Conservation (phyloP, 2,113 vertebrate species). For the Gobius niger region DNA sequence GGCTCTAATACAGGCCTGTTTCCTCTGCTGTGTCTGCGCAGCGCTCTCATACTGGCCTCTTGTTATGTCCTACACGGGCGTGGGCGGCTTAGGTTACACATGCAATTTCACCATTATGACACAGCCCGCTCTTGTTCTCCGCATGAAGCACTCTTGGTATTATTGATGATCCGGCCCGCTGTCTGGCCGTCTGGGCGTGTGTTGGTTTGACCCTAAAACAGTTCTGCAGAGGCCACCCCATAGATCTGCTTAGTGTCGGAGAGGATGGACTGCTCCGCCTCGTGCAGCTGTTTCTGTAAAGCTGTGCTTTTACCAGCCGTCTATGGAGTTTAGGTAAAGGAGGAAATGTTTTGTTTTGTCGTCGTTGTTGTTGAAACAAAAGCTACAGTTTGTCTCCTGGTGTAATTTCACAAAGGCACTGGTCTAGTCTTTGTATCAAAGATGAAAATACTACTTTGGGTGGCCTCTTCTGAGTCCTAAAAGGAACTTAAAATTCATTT, state of each 20-base stretch:
- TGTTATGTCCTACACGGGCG: slow-evolving; percentile 44
- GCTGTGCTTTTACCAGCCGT: not conserved
- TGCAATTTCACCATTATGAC: slow-evolving; percentile 24
- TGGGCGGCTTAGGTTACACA: slow-evolving; percentile 41
- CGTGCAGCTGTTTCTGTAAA: slow-evolving; percentile 17
- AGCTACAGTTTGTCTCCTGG: too few relatives aligned
- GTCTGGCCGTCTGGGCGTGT: slow-evolving; percentile 28
- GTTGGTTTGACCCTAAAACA: slow-evolving; percentile 24
- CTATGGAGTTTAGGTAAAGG: not conserved
- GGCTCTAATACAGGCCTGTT: slow-evolving; percentile 52
- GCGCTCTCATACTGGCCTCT: slow-evolving; percentile 45
- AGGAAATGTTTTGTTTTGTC: not conserved
- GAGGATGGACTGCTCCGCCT: slow-evolving; percentile 5
- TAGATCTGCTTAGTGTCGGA: slow-evolving; percentile 11
- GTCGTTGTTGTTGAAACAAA: too few relatives aligned
- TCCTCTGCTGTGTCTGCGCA: slow-evolving; percentile 53
- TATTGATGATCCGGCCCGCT: slow-evolving; percentile 32
- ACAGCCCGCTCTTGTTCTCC: slow-evolving; percentile 26
- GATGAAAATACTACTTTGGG: too few relatives aligned
- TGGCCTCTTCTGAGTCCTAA: too few relatives aligned
- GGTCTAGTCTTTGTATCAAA: too few relatives aligned
- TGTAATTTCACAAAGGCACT: too few relatives aligned
- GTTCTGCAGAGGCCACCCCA: slow-evolving; percentile 13
- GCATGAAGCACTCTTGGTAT: slow-evolving; percentile 24
- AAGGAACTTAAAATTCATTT: too few relatives aligned